Evolutionary conservation across 2,797 vertebrate genomes (phyloP).

Genomic region (Peromyscus eremicus): DNA sequence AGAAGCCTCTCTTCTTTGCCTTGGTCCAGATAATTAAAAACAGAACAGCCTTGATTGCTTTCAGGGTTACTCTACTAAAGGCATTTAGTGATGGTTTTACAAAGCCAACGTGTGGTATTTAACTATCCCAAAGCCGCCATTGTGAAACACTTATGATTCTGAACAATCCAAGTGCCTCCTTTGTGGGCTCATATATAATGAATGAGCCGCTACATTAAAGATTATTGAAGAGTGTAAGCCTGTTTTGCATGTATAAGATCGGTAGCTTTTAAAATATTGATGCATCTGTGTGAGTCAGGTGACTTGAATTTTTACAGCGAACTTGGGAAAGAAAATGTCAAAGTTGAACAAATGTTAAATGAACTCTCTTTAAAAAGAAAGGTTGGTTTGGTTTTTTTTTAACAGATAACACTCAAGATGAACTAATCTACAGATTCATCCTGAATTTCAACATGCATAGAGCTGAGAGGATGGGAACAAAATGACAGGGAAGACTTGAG

Average conservation of each 20-base stretch:
- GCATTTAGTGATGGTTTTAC: constrained; percentile 67
- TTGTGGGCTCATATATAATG: constrained; percentile 88
- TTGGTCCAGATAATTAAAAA: constrained; percentile 53
- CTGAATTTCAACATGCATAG: constrained; percentile 73
- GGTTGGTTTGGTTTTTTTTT: background rate
- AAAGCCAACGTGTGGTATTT: constrained; percentile 68
- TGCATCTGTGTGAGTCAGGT: constrained; percentile 77
- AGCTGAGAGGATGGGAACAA: background rate
- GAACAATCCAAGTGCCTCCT: constrained; percentile 81
- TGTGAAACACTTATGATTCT: constrained; percentile 81
- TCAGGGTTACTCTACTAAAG: constrained; percentile 58
- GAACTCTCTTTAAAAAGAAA: constrained; percentile 54
- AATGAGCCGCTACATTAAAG: constrained; percentile 86
- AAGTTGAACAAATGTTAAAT: constrained; percentile 65
- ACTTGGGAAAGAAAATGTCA: constrained; percentile 58
- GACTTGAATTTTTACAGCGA: constrained; percentile 78
- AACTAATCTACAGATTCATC: constrained; percentile 66
- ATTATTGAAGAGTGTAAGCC: constrained; percentile 85
- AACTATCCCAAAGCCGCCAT: constrained; percentile 74
- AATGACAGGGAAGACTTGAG: background rate
- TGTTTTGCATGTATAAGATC: constrained; percentile 81
- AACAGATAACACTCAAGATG: constrained; percentile 71
- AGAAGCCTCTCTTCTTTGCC: constrained; percentile 62
- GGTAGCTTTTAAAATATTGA: constrained; percentile 86
- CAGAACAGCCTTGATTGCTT: constrained; percentile 69